A percentile compares a stretch with the other conserved stretches of the same genome.
These are phyloP conservation scores for Calameuta pallipes DNA, from an alignment of 2,888 invertebrate genomes.

Conservation along the genomic window DNA sequence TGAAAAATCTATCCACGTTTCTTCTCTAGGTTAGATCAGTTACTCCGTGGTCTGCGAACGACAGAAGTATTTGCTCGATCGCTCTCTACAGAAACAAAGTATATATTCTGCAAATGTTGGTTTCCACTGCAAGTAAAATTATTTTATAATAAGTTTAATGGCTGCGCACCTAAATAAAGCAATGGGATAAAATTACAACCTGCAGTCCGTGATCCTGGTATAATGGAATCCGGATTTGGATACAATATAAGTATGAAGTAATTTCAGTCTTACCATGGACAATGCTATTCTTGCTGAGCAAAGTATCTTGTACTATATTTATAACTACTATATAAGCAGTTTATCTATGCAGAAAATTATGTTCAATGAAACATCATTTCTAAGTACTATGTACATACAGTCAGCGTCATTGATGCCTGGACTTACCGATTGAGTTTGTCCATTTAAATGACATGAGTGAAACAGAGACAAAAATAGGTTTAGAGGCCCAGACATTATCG, in stretches of 20 bases:
- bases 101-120: not conserved
- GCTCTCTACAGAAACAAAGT: not conserved
- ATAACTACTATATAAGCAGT: not conserved
- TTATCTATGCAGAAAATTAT: not conserved
- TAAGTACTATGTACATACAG: not conserved
- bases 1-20: not conserved
- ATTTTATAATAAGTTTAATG: not conserved
- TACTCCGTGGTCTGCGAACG: not conserved
- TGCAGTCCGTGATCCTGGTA: not conserved
- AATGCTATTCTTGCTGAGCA: not conserved
- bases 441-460: too few relatives aligned
- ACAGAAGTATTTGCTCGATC: too few relatives aligned
- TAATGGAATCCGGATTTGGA: not conserved
- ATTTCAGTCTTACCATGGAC: not conserved
- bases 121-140: not conserved
- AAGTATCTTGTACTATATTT: not conserved
- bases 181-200: not conserved
- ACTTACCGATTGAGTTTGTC: too few relatives aligned
- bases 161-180: not conserved
- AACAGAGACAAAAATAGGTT: too few relatives aligned
- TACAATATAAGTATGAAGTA: not conserved
- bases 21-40: not conserved
- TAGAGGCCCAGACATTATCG: too few relatives aligned
- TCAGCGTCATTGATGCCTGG: too few relatives aligned
- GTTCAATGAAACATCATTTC: not conserved